phyloP scores from a whole-genome alignment of 2,797 vertebrate species.

The Mormyrops boulengeri region DNA sequence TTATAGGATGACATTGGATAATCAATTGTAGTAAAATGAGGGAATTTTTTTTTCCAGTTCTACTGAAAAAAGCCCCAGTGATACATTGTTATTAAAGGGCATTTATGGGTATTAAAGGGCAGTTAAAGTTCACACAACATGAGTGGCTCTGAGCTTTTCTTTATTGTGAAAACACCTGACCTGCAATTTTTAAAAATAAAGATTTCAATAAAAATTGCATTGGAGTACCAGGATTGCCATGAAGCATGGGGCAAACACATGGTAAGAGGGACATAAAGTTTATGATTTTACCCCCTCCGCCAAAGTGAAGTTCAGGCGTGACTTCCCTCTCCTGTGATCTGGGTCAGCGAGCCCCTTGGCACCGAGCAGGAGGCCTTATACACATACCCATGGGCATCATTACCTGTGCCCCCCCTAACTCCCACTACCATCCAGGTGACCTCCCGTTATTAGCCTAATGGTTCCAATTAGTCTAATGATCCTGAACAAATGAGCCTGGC shows the following conservation, averaged over 20 bases:
- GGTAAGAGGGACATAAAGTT: neutral
- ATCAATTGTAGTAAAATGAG: neutral
- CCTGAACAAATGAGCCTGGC: conserved; percentile 59
- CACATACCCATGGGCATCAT: conserved; percentile 57
- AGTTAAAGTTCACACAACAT: neutral
- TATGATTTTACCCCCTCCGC: neutral
- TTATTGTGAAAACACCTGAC: neutral
- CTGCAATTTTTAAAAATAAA: neutral
- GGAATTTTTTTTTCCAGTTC: neutral
- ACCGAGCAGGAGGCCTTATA: conserved; percentile 56
- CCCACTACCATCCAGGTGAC: conserved; percentile 55
- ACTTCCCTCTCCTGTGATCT: neutral
- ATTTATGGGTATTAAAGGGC: neutral
- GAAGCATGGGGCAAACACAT: neutral
- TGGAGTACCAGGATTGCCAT: neutral
- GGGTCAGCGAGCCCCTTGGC: conserved; percentile 42
- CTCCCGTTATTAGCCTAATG: conserved; percentile 58
- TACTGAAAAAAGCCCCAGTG: neutral
- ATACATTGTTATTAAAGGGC: neutral
- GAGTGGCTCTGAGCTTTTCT: neutral
- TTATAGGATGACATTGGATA: neutral
- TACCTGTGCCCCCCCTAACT: conserved; percentile 44
- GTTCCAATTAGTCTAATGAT: conserved; percentile 56
- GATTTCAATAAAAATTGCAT: neutral
- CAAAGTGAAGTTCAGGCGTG: neutral